Evolutionary conservation across 2,888 invertebrate genomes (phyloP), one percentile per base, ranked within the genome.

Genomic region (Caradrina kadenii): DNA sequence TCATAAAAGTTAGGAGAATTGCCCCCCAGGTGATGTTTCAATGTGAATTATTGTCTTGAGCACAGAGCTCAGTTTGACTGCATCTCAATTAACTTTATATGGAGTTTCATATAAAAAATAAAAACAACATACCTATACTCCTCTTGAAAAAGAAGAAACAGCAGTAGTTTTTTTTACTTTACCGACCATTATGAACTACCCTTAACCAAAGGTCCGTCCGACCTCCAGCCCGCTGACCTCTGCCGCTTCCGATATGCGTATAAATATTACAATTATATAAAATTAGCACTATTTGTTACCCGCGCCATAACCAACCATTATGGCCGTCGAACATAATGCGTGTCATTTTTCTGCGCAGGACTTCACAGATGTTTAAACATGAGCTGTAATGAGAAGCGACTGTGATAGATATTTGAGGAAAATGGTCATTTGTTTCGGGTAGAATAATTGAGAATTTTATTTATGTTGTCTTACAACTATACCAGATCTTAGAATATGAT

Each of bases 221-320:
- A 86, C 87, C 90, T 86, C 80, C 59, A 80, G 61, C 66, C 74
- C 54, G 65, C 73, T 81, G 83, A 85, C 88, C 87, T 79, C 80
- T 39, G 56, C 53, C 88, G 87, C 90, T 89, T 88, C 90, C 87
- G 89, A 89, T 83, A 80, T 79, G 76, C 71, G 80, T 80, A 88
- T 88, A 89, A 89, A 89, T 88, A 90, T 86, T 80, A 86, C 85
- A 81, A 91, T 90, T 87, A 88, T 80, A 85, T 78, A 79, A 85
- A 90, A 91, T 91, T 90, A 90, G 86, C 86, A 87, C 87, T 88
- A 91, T 91, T 90, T 89, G 90, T 89, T 88, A 89, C 87, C 54
- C 13, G 4, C 55, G 68, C 69, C 67, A 72, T 48, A 72, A 72
- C 79, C 69, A 5, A 72, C 64, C 66, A 82, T 84, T 82, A 84